phyloP scores from a whole-genome alignment of 1,140 invertebrate species.

The Potamilus streckersoni region DNA sequence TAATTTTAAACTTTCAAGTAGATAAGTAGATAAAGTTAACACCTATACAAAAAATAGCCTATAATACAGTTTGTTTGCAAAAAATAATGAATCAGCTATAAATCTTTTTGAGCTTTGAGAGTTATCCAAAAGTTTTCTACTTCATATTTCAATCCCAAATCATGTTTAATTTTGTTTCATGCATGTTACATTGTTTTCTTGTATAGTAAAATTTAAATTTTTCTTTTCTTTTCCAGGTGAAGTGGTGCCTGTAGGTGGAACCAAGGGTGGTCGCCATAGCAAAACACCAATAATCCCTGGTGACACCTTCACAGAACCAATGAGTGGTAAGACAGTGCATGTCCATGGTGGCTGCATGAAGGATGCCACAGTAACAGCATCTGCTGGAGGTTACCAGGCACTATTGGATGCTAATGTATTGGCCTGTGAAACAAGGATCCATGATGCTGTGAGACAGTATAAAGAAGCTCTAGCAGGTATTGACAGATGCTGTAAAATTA shows the following conservation, averaged over 20 bases:
- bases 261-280: slow-evolving; percentile 32
- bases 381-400: slow-evolving; percentile 60
- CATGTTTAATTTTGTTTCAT: no score
- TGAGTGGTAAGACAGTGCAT: slow-evolving; percentile 52
- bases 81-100: no score
- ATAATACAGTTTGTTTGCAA: no score
- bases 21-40: no score
- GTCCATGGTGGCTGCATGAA: slow-evolving; percentile 50
- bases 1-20: no score
- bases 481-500: no score
- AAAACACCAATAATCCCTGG: slow-evolving; percentile 55
- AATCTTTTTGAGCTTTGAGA: no score
- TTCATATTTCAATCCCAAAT: no score
- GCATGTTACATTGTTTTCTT: no score
- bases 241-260: slow-evolving; percentile 59
- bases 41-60: no score
- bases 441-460: slow-evolving; percentile 50
- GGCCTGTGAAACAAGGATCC: slow-evolving; percentile 53
- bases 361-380: slow-evolving; percentile 43
- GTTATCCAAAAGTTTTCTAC: no score
- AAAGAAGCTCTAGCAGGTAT: slow-evolving; percentile 46
- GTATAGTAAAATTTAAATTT: no score
- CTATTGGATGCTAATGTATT: slow-evolving; percentile 56
- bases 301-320: slow-evolving; percentile 49
- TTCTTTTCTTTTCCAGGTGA: slow-evolving; percentile 38